These are phyloP conservation scores for Alfaro cultratus DNA, from an alignment of 2,797 vertebrate genomes.

Conservation along the genomic window DNA sequence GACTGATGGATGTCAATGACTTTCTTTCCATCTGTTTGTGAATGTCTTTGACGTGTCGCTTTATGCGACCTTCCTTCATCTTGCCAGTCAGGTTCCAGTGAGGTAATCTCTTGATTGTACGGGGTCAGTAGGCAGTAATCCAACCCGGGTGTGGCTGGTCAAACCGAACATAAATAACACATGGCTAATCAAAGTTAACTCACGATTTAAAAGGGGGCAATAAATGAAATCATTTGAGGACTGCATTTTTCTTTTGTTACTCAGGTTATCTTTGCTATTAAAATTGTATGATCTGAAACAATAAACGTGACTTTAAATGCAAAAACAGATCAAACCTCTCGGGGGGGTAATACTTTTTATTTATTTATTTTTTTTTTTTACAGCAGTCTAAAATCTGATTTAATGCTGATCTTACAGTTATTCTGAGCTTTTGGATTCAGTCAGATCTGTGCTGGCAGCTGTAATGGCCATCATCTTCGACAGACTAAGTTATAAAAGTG, in stretches of 20 bases:
- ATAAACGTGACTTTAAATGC: not conserved
- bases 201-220: not conserved
- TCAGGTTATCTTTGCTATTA: not conserved
- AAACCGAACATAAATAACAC: not conserved
- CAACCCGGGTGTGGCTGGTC: not conserved
- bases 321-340: not conserved
- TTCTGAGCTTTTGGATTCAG: slow-evolving; percentile 76
- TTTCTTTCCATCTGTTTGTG: not conserved
- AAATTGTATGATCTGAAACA: not conserved
- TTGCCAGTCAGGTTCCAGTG: not conserved
- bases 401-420: slow-evolving; percentile 12
- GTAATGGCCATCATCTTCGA: slow-evolving; percentile 69
- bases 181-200: not conserved
- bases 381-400: not conserved
- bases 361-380: not conserved
- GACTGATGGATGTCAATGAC: not conserved
- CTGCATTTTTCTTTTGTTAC: not conserved
- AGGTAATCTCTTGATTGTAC: not conserved
- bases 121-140: not conserved
- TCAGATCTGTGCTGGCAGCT: slow-evolving; percentile 72
- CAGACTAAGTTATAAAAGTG: slow-evolving; percentile 76
- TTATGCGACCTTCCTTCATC: not conserved
- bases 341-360: not conserved
- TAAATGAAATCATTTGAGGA: not conserved
- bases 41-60: not conserved